These are phyloP conservation scores for Phorcus lineatus DNA, from an alignment of 2,888 invertebrate species.

Conservation along the genomic window DNA sequence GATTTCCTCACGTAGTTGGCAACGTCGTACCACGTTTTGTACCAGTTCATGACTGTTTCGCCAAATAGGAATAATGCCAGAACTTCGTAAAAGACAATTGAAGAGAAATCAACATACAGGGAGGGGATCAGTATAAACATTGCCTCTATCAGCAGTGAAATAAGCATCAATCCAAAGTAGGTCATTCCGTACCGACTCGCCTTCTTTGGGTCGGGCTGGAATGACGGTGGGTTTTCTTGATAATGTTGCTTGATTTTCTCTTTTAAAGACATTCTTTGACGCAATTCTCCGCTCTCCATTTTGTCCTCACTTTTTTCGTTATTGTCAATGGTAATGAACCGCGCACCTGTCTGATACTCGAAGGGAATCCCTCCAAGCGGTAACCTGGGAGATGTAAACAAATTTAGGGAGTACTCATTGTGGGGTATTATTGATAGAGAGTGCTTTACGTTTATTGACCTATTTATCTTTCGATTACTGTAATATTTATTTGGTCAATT, in stretches of 20 bases:
- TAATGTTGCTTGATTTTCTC: slow-evolving; percentile 59
- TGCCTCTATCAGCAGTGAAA: slow-evolving; percentile 49
- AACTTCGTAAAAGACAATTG: slow-evolving; percentile 12
- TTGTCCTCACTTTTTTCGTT: background rate
- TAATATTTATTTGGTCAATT: no score
- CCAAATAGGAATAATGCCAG: slow-evolving; percentile 39
- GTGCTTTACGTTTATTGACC: background rate
- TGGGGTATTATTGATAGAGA: background rate
- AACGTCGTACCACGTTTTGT: slow-evolving; percentile 46
- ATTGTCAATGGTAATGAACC: background rate
- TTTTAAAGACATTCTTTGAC: slow-evolving; percentile 46
- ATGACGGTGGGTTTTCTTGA: slow-evolving; percentile 48
- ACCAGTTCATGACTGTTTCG: slow-evolving; percentile 52
- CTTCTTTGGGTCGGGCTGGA: slow-evolving; percentile 49
- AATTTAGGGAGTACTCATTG: slow-evolving; percentile 21
- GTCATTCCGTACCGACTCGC: slow-evolving; percentile 44
- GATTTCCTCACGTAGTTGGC: slow-evolving; percentile 49
- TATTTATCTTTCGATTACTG: no score
- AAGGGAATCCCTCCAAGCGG: background rate
- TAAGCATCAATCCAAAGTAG: slow-evolving; percentile 50
- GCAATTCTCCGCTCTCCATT: slow-evolving; percentile 58
- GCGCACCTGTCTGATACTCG: background rate
- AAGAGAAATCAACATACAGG: slow-evolving; percentile 34
- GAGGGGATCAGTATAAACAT: slow-evolving; percentile 53
- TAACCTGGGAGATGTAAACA: slow-evolving; percentile 27